A percentile compares a stretch with the other conserved stretches of the same genome.
Conservation (phyloP, 2,888 invertebrate genomes). For the Odontocerum albicorne region DNA sequence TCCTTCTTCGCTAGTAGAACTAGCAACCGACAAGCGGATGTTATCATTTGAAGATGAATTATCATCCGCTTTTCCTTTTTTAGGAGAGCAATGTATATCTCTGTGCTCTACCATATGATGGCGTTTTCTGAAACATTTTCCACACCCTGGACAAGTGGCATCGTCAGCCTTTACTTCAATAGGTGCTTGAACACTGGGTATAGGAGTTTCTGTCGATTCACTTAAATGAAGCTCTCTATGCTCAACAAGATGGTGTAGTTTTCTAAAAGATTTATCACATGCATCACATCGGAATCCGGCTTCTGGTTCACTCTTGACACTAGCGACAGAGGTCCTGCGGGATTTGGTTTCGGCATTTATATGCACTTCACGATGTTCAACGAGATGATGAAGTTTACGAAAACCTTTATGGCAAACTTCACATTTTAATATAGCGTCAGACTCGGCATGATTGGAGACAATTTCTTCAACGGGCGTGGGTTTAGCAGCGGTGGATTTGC, state of each 20-base stretch:
- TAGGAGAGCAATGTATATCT: constrained; percentile 39
- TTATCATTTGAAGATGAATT: constrained; percentile 13
- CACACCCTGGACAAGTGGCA: constrained; percentile 32
- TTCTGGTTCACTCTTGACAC: constrained; percentile 31
- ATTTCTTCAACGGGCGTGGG: constrained; percentile 32
- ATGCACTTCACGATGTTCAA: constrained; percentile 47
- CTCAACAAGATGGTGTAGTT: constrained; percentile 55
- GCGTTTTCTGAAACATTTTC: constrained; percentile 33
- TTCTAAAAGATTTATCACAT: constrained; percentile 56
- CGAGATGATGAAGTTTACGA: constrained; percentile 53
- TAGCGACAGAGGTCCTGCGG: constrained; percentile 28
- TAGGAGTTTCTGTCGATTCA: constrained; percentile 35
- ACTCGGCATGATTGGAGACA: constrained; percentile 41
- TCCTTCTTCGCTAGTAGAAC: constrained; percentile 31
- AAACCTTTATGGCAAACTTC: constrained; percentile 55
- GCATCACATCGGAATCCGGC: constrained; percentile 54
- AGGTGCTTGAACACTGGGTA: no score
- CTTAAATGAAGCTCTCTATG: constrained; percentile 52
- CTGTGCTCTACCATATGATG: constrained; percentile 35
- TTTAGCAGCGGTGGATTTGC: neutral
- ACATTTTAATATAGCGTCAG: constrained; percentile 45
- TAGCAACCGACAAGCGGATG: constrained; percentile 29
- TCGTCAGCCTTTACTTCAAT: constrained; percentile 40
- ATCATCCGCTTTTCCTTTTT: constrained; percentile 23
- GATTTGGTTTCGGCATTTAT: constrained; percentile 28